Evolutionary conservation across 2,888 invertebrate genomes (phyloP).

Genomic region (Ochropleura plecta): DNA sequence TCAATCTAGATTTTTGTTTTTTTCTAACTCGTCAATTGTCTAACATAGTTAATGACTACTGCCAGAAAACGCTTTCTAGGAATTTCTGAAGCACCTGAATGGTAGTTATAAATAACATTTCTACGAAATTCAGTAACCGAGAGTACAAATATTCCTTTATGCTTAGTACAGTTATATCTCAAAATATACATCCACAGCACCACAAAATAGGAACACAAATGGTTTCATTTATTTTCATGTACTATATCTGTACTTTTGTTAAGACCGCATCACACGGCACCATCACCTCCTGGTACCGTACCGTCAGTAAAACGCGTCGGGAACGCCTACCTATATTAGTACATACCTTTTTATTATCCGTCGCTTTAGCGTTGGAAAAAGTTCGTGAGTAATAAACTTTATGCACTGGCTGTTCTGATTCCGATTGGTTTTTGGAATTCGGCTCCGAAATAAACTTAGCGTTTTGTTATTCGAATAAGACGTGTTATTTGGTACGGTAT

Average conservation of each 20-base stretch:
- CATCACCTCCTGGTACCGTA: conserved; percentile 57
- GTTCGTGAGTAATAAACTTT: conserved; percentile 59
- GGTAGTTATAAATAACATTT: background rate
- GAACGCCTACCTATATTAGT: conserved; percentile 32
- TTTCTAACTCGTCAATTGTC: no score
- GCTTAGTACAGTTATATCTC: background rate
- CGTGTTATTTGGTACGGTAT: conserved; percentile 27
- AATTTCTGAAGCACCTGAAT: background rate
- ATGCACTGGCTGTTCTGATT: conserved; percentile 41
- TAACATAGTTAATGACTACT: no score
- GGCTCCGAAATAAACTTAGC: conserved; percentile 35
- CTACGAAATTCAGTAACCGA: background rate
- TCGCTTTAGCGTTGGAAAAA: conserved; percentile 42
- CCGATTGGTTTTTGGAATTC: conserved; percentile 22
- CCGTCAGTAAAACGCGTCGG: conserved; percentile 33
- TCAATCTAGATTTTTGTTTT: background rate
- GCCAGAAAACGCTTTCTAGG: background rate
- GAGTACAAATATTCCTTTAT: background rate
- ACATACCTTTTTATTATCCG: conserved; percentile 54
- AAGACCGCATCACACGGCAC: conserved; percentile 36
- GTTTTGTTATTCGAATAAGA: conserved; percentile 46
- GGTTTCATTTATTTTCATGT: conserved; percentile 10
- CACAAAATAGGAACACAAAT: conserved; percentile 31
- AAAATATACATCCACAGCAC: conserved; percentile 10
- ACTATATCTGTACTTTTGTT: conserved; percentile 30